Percentiles rank a stretch among this genome's conserved stretches.
These are phyloP conservation scores for Caenorhabditis sp. DNA, from an alignment of 2,888 invertebrate genomes.

Conservation along the genomic window DNA sequence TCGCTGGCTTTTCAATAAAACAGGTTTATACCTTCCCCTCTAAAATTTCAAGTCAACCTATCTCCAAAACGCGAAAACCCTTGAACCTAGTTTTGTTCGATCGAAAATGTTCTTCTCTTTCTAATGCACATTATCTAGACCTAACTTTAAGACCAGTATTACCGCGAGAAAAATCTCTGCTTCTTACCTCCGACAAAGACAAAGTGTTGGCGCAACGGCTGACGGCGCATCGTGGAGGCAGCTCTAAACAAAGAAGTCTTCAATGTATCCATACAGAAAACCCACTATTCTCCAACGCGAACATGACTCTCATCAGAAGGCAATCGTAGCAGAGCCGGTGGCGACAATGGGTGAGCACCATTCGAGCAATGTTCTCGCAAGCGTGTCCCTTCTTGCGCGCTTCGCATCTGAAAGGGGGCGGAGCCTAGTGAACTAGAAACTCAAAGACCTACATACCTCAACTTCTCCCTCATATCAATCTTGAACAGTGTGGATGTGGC, in stretches of 20 bases:
- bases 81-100: no score
- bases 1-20: no score
- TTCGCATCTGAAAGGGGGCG: slow-evolving; percentile 48
- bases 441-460: slow-evolving; percentile 32
- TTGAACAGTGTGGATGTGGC: slow-evolving; percentile 54
- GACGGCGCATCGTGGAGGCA: slow-evolving; percentile 63
- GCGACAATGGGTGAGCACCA: slow-evolving; percentile 72
- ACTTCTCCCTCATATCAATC: slow-evolving; percentile 60
- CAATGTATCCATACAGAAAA: no score
- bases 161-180: no score
- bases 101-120: no score
- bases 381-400: slow-evolving; percentile 49
- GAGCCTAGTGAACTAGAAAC: no score
- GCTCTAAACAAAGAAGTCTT: slow-evolving; percentile 44
- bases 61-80: no score
- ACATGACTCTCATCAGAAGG: slow-evolving; percentile 60
- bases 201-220: slow-evolving; percentile 64
- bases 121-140: no score
- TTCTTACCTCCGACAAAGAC: slow-evolving; percentile 58
- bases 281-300: slow-evolving; percentile 57
- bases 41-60: no score
- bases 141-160: no score
- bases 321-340: slow-evolving; percentile 76
- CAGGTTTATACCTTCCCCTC: no score
- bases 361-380: slow-evolving; percentile 73